A percentile compares a stretch with the other conserved stretches of the same genome.
phyloP scores from a whole-genome alignment of 2,113 vertebrate genomes.

The Piaya cayana region DNA sequence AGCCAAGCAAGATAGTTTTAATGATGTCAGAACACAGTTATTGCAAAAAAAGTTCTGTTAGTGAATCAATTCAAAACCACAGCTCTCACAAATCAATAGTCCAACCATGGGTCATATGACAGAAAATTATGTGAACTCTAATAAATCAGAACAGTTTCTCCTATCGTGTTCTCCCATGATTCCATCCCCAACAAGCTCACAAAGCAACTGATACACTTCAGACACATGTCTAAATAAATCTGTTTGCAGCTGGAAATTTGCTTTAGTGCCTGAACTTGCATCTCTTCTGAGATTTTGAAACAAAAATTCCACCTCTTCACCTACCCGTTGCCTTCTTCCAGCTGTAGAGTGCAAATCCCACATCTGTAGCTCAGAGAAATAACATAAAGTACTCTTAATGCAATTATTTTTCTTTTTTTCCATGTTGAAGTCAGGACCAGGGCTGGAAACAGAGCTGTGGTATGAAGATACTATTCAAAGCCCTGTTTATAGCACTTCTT shows the following conservation, averaged over 20 bases:
- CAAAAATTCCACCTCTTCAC: not conserved
- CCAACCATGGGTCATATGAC: not conserved
- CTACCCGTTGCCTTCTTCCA: not conserved
- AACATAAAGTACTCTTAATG: fast-evolving
- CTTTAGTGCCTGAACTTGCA: not conserved
- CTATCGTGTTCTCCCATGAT: not conserved
- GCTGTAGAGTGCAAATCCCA: not conserved
- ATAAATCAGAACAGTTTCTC: not conserved
- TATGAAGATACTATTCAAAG: not conserved
- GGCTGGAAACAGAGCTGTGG: not conserved
- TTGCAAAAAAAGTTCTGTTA: fast-evolving
- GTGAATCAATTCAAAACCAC: not conserved
- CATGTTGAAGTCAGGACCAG: fast-evolving
- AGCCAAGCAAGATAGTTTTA: not conserved
- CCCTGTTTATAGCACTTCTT: not conserved
- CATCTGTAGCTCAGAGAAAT: not conserved
- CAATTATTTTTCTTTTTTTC: not conserved
- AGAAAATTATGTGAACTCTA: not conserved
- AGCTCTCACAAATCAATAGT: not conserved
- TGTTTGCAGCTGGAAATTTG: not conserved
- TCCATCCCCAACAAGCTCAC: not conserved
- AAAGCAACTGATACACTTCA: not conserved
- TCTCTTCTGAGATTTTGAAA: not conserved
- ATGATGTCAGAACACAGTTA: not conserved
- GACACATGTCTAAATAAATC: not conserved